Percentiles rank a stretch among this genome's conserved stretches.
These are phyloP conservation scores for Microtus pennsylvanicus DNA, from an alignment of 2,113 vertebrate genomes.

Conservation along the genomic window DNA sequence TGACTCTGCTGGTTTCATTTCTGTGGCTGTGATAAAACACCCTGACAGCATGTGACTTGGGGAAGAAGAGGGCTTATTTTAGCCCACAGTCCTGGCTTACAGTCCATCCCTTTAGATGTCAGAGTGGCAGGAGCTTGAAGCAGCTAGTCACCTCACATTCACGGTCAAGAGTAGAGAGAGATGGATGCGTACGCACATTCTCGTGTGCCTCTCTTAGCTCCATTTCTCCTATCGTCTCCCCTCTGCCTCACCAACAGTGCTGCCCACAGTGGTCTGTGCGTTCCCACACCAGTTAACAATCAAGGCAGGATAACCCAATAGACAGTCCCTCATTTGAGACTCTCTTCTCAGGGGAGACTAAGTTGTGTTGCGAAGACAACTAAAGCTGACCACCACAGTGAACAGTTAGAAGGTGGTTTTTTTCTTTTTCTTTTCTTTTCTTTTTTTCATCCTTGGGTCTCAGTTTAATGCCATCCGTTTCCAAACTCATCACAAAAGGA, in stretches of 20 bases:
- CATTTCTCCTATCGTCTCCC: neutral
- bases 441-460: neutral
- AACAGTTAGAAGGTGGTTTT: neutral
- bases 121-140: neutral
- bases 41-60: neutral
- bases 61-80: neutral
- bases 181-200: rapidly evolving
- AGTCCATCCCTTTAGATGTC: neutral
- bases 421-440: rapidly evolving
- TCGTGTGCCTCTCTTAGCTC: neutral
- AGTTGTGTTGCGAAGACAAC: neutral
- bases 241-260: neutral
- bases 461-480: neutral
- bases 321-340: neutral
- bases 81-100: neutral
- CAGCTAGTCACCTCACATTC: neutral
- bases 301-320: neutral
- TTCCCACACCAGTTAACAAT: neutral
- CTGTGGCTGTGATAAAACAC: neutral
- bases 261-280: neutral
- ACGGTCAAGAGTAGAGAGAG: neutral
- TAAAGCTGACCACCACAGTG: neutral
- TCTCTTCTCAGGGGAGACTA: neutral
- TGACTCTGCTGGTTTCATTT: neutral
- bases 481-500: neutral